Evolutionary conservation across 1,140 invertebrate species (phyloP), one percentile per base, ranked within the genome.

Genomic region (Drosophila athabasca): DNA sequence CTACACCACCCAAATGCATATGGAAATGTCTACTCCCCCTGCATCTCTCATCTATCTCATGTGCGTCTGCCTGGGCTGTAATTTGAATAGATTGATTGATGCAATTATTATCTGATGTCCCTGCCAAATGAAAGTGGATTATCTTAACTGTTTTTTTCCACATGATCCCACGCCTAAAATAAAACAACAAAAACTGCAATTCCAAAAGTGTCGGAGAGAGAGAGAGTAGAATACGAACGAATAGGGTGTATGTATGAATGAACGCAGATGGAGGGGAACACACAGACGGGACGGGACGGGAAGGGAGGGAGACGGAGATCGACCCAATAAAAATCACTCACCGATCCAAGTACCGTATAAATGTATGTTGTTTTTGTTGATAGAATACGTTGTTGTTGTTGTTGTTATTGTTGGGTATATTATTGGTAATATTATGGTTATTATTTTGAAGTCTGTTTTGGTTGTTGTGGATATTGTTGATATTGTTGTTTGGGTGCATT

Each of bases 311-410:
- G 35, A 49, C 22, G 35, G n/a, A 54, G 35, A 62, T 43, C 6
- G 29, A 53, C 11, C 7, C 26, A 39, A 17, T 39, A 39, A 13
- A 22, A 39, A 50, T 19, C 46, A 73, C 71, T 74, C 70, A 75
- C 71, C 71, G 71, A 75, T 75, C 71, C 48, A 75, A 66, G 29
- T 66, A 75, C 17, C 71, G 71, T 49, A 75, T 67, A 58, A 74
- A 35, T 43, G 68, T 35, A 44, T 46, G 43, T 65, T 70, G 67
- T 71, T 66, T 74, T 54, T 75, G 71, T 58, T 75, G 71, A 74
- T 75, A 75, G 49, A 46, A 64, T n/a, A 64, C 53, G 52, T 73
- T 71, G 66, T 41, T 71, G 68, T 41, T 60, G 26, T 24, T 24
- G 24, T 26, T 26, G 4, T 26, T 26, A 5, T 26, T 26, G 31